Evolutionary conservation across 2,113 vertebrate species (phyloP).

Genomic region (Furnarius figulus): DNA sequence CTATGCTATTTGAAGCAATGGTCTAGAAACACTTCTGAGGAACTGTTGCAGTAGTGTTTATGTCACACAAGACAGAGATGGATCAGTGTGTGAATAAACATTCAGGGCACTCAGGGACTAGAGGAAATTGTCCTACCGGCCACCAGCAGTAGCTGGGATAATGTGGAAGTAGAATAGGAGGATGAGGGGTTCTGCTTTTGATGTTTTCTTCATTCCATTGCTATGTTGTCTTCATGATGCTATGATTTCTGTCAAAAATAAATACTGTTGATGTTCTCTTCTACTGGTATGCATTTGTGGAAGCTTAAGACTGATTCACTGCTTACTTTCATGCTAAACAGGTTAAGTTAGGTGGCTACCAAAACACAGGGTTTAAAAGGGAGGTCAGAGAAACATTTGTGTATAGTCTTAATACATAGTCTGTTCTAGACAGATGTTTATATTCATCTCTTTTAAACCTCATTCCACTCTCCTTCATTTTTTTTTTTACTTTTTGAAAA

Average conservation of each 20-base stretch:
- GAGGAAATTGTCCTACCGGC: not conserved
- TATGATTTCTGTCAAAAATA: not conserved
- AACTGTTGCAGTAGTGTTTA: not conserved
- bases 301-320: not conserved
- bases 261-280: not conserved
- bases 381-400: not conserved
- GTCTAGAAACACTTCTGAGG: not conserved
- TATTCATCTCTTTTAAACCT: not conserved
- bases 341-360: not conserved
- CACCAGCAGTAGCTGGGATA: not conserved
- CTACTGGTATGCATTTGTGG: not conserved
- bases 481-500: constrained; percentile 17
- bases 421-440: not conserved
- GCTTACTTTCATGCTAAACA: not conserved
- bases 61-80: accelerated
- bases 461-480: not conserved
- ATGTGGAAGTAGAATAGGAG: not conserved
- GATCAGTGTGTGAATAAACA: not conserved
- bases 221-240: not conserved
- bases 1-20: not conserved
- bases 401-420: not conserved
- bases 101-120: not conserved
- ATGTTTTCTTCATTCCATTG: not conserved
- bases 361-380: not conserved
- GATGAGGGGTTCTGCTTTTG: not conserved